Base-by-base conservation (phyloP, 2,888 invertebrate genomes). In the Eupithecia tripunctaria region DNA sequence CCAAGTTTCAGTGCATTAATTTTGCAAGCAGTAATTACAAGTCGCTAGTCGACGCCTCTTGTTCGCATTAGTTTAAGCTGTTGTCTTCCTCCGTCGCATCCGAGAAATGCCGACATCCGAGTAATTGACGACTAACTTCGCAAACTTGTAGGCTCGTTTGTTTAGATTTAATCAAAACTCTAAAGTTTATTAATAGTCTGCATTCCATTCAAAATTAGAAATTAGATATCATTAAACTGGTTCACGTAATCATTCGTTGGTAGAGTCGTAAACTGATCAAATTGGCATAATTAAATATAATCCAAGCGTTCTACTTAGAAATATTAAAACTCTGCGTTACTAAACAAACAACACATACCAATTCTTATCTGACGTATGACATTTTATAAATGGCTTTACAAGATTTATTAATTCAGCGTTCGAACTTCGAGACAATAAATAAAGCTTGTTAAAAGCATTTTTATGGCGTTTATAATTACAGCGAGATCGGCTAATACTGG, bases 1-100 rank as follows among this genome's bases (percentile, higher is more conserved):
- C 87, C 90, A 89, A 91, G 92, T 93, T 91, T 90, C 88, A 88
- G 89, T 91, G 91, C 93, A 93, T 93, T 94, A 93, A 93, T 93
- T 92, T 93, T 93, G 91, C 92, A 93, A 84, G 89, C 89, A 87
- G 93, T 93, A 93, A 94, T 93, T 93, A 93, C 92, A 90, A 91
- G 92, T 91, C 90, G 85, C 89, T 86, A 89, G 90, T 89, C 89
- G 90, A 86, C 91, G 88, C 88, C 86, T 88, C 87, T 85, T 89
- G 88, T 91, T 90, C 87, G 86, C 89, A 90, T 93, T 91, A 93
- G 90, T 93, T 91, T 88, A 87, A 89, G 88, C 88, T 86, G 89
- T 88, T 90, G 90, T 89, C 88, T 90, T 87, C 87, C 82, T 81
- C 81, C 82, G 83, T 86, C 86, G 85, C 86, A 88, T 87, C 85